Evolutionary conservation across 2,113 vertebrate genomes (phyloP).

Genomic region (Rhabdornis inornatus): DNA sequence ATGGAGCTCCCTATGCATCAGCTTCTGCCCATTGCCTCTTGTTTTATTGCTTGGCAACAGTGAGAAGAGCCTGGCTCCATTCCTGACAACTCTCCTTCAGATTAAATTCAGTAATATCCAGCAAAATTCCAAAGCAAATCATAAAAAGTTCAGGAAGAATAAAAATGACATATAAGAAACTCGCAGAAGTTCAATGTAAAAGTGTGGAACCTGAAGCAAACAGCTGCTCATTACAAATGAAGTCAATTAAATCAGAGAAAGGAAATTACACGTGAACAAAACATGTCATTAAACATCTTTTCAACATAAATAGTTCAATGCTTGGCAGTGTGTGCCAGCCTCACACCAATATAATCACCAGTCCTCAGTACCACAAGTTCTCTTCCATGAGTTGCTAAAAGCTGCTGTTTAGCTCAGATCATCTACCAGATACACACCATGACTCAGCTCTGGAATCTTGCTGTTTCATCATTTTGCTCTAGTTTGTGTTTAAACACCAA

Average conservation of each 20-base stretch:
- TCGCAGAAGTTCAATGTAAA: background rate
- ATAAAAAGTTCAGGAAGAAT: background rate
- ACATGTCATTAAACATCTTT: background rate
- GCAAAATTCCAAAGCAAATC: background rate
- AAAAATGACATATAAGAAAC: background rate
- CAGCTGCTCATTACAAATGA: background rate
- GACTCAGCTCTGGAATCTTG: background rate
- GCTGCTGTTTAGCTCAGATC: background rate
- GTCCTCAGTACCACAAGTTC: background rate
- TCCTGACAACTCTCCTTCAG: background rate
- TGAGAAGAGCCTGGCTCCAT: background rate
- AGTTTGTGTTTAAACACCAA: background rate
- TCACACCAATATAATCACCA: background rate
- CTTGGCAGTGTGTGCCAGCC: fast-evolving
- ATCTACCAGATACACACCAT: background rate
- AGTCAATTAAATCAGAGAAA: background rate
- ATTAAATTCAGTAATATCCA: background rate
- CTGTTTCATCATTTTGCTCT: background rate
- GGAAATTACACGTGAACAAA: background rate
- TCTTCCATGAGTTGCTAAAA: background rate
- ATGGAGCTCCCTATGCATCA: background rate
- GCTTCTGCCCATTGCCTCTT: background rate
- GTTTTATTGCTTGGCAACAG: background rate
- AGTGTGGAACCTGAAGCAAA: background rate
- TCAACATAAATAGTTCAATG: background rate